Conservation (phyloP, 2,888 invertebrate genomes). For the Mythimna albipuncta region DNA sequence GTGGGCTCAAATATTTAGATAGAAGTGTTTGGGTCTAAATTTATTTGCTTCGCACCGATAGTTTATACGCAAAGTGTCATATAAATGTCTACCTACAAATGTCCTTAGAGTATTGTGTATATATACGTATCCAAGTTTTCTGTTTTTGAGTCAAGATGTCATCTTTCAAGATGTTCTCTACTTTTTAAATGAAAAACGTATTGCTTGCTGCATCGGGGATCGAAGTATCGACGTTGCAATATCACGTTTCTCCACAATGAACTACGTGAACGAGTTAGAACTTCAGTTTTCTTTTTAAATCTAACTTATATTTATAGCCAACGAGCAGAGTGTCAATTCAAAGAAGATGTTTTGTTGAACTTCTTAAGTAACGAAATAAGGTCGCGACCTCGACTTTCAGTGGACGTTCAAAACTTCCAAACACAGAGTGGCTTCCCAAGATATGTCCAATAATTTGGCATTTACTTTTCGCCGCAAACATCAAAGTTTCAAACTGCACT, state of each 20-base stretch:
- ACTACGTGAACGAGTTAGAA: conserved; percentile 47
- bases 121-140: conserved; percentile 2
- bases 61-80: conserved; percentile 21
- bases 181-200: conserved; percentile 37
- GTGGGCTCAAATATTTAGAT: conserved; percentile 40
- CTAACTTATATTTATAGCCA: conserved; percentile 37
- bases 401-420: conserved; percentile 1
- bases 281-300: conserved; percentile 39
- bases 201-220: conserved; percentile 11
- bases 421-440: neutral
- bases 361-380: conserved; percentile 5
- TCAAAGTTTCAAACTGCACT: conserved; percentile 37
- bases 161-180: conserved; percentile 22
- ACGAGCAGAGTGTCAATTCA: conserved; percentile 12
- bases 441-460: conserved; percentile 9
- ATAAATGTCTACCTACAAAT: conserved; percentile 3
- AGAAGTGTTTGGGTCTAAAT: conserved; percentile 16
- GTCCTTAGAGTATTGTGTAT: conserved; percentile 6
- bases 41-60: conserved; percentile 28
- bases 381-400: neutral
- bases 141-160: neutral
- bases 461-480: conserved; percentile 13
- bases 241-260: conserved; percentile 41
- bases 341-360: conserved; percentile 2
- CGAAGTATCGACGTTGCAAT: conserved; percentile 30